Conservation (phyloP, 2,113 vertebrate genomes). For the Struthio camelus region DNA sequence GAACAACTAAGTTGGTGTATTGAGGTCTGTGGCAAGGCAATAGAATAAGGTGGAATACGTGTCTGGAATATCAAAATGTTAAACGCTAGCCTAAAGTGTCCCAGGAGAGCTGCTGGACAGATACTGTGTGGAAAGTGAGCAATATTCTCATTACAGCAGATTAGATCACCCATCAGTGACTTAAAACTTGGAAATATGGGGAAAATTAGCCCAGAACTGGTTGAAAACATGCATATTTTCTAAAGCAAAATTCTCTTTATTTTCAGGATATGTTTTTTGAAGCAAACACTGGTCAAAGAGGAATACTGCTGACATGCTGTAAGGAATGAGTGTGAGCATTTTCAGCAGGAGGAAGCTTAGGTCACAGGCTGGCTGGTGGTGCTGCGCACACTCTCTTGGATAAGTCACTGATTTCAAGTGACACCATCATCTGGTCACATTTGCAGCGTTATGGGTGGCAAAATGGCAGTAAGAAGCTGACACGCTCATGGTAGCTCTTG, state of each 20-base stretch:
- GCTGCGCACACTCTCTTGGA: too few species aligned
- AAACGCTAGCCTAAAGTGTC: background rate
- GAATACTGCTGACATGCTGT: background rate
- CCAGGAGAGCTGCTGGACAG: conserved; percentile 4
- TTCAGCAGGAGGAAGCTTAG: background rate
- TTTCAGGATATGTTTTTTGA: background rate
- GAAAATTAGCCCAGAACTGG: background rate
- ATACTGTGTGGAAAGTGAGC: background rate
- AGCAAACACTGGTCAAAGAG: background rate
- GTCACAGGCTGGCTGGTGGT: background rate
- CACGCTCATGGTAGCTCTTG: accelerated
- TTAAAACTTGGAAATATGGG: background rate
- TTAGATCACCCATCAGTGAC: background rate
- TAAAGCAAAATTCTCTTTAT: background rate
- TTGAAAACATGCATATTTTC: background rate
- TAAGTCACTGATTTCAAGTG: background rate
- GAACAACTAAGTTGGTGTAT: conserved; percentile 46
- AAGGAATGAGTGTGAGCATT: background rate
- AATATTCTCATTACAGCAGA: background rate
- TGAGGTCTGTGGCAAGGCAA: conserved; percentile 12
- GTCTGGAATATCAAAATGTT: conserved; percentile 28
- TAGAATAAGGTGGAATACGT: conserved; percentile 23
- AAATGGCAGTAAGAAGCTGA: background rate
- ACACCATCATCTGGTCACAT: background rate
- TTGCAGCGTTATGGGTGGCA: background rate